Evolutionary conservation across 1,140 invertebrate genomes (phyloP).

Genomic region (Bombus cullumanus): DNA sequence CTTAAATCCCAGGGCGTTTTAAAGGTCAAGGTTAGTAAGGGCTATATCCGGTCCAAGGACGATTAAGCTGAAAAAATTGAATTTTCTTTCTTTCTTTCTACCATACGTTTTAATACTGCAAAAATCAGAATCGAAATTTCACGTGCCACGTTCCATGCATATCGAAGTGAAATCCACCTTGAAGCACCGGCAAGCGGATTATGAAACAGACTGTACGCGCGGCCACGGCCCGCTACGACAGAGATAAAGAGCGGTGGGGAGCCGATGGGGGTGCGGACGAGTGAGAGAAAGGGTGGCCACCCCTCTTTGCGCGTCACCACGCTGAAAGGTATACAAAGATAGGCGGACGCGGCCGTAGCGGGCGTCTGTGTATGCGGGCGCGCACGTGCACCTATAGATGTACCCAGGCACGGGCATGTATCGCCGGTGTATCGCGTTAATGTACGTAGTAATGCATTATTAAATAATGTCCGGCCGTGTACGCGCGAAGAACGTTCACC

Average conservation of each 20-base stretch:
- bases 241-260: conserved; percentile 22
- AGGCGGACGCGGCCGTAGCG: conserved; percentile 34
- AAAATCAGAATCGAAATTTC: no score
- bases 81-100: not conserved
- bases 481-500: conserved; percentile 69
- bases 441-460: conserved; percentile 70
- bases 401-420: conserved; percentile 60
- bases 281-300: conserved; percentile 53
- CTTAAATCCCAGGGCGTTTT: not conserved
- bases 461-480: conserved; percentile 69
- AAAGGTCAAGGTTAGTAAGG: not conserved
- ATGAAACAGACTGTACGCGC: conserved; percentile 37
- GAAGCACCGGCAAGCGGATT: not conserved
- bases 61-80: not conserved
- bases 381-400: conserved; percentile 24
- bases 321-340: conserved; percentile 68
- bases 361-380: conserved; percentile 6
- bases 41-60: not conserved
- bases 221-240: conserved; percentile 27
- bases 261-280: not conserved
- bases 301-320: conserved; percentile 69
- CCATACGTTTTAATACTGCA: accelerated
- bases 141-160: no score
- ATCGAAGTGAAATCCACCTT: no score
- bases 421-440: conserved; percentile 69